Base-by-base conservation (phyloP, 1,140 invertebrate species). In the Nautilus pompilius region DNA sequence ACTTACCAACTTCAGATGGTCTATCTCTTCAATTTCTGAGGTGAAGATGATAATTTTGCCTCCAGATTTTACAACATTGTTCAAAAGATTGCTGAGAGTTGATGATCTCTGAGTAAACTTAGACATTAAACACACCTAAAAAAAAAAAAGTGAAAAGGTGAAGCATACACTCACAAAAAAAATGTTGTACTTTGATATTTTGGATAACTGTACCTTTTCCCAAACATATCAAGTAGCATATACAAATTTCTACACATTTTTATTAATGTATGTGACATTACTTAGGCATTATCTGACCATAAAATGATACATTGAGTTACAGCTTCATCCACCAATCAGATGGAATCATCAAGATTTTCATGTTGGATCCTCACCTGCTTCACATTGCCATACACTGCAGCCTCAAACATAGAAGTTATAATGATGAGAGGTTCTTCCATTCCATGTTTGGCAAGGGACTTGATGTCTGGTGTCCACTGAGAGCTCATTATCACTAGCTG, bases 401-500 rank as follows among this genome's bases (percentile, higher is more conserved):
- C 72, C 54, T 79, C 77, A 49, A 71, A 67, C n/a, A 55, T 54
- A 10, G 75, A 77, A 17, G 74, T 69, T 4, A 79, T 72, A 8
- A 71, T 55, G 30, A 77, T 64, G 2, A 70, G 29, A 1, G 75
- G 72, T 20, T 74, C 70, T n/a, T 22, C 17, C 32, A 77, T 67
- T 29, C 66, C 73, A 0, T 53, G 58, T 6, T 57, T 53, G 17
- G 56, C 60, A 46, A 77, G 76, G 0, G 49, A 51, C 3, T 68
- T 46, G 3, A 76, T 34, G 24, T 54, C 46, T 2, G 22, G 26
- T 46, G 66, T 73, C 77, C 77, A 79, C 46, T 71, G 67, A 5
- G 61, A 59, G 17, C 66, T 63, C 51, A 77, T 72, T 22, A 72
- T 29, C 61, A 77, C 29, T 1, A 75, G 60, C 63, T 79, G 75